Evolutionary conservation across 1,140 invertebrate genomes (phyloP), one percentile per base, ranked within the genome.

Genomic region (Magallana gigas): DNA sequence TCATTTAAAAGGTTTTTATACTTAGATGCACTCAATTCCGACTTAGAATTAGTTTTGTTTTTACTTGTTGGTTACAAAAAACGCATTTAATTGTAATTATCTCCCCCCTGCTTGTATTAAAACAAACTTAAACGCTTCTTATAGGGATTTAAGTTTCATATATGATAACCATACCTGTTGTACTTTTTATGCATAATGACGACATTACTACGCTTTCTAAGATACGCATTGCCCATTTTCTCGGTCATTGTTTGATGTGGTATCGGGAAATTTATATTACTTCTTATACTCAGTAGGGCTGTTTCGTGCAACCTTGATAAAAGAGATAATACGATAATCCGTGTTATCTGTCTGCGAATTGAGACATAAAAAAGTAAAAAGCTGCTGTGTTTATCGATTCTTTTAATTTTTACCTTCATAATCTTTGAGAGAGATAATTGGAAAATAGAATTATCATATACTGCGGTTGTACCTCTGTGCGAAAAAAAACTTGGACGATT

Each of bases 171-270:
- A 0, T 48, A 48, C 36, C 36, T 48, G 36, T 48, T 48, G 36
- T 48, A 48, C 36, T 48, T 48, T 48, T 48, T 48, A 48, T 48
- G 36, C 5, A 48, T 4, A 48, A 48, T 48, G 36, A 48, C 36
- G 36, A 48, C 36, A 48, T 48, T 48, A 4, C 36, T 48, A 48
- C 36, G 36, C 3, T 48, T 48, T 48, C 36, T 48, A 48, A 48
- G 3, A 48, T 48, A 48, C 36, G 5, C 2, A 48, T 48, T 48
- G 36, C 36, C 36, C 1, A 18, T 64, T n/a, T 64, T 64, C 16
- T 64, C 18, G 68, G 23, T 29, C 68, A 76, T 36, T 76, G 23
- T 76, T 76, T 76, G 68, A 76, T 76, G 68, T 76, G 68, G 68
- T 76, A 29, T 18, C 9, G 8, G 23, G 68, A 23, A 76, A 23